These are phyloP conservation scores for Ashinkailepas kermadecensis DNA, from an alignment of 2,888 invertebrate genomes.

Conservation along the genomic window DNA sequence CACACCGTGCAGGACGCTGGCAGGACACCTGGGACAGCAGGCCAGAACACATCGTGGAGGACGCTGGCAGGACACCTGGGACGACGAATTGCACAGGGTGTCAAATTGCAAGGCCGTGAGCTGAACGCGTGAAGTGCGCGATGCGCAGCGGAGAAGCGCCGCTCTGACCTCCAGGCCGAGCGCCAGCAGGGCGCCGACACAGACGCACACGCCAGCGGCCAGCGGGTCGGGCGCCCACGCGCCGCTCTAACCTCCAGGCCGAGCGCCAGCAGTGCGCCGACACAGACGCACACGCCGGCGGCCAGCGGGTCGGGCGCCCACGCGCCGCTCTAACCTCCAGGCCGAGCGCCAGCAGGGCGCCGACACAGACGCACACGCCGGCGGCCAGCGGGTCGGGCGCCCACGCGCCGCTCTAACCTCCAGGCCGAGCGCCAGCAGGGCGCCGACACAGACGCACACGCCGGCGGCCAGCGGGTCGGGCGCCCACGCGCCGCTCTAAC, in stretches of 20 bases:
- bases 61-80: too few relatives aligned
- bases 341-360: neutral
- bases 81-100: too few relatives aligned
- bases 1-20: too few relatives aligned
- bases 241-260: neutral
- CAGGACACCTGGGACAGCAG: neutral
- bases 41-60: too few relatives aligned
- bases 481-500: neutral
- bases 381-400: neutral
- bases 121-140: too few relatives aligned
- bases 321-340: neutral
- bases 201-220: neutral
- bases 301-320: neutral
- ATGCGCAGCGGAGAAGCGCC: too few relatives aligned
- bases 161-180: neutral
- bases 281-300: neutral
- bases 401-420: neutral
- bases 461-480: slow-evolving; percentile 7
- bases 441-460: neutral
- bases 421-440: neutral
- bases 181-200: neutral
- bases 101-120: too few relatives aligned
- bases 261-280: neutral
- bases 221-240: neutral
- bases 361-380: neutral